These are phyloP conservation scores for Salvelinus alpinus DNA, from an alignment of 2,113 vertebrate species.

Conservation along the genomic window DNA sequence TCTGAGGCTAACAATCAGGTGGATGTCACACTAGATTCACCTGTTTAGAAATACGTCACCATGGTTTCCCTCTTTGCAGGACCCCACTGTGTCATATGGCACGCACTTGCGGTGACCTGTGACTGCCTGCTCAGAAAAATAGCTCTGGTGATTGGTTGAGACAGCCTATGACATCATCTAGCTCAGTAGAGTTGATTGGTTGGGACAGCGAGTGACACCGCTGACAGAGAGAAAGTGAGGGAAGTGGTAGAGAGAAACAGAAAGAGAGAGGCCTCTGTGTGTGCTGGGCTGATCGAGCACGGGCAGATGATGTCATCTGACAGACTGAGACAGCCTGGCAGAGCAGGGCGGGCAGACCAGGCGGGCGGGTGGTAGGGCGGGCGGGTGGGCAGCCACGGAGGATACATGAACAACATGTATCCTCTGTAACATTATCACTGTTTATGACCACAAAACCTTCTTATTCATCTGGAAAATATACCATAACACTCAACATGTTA, in stretches of 20 bases:
- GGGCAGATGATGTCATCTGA: constrained; percentile 64
- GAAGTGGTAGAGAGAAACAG: neutral
- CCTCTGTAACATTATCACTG: no score
- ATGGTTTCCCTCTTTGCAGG: constrained; percentile 51
- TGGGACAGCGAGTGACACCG: constrained; percentile 43
- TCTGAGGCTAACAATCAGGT: constrained; percentile 60
- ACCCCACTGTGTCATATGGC: constrained; percentile 41
- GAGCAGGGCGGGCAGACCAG: constrained; percentile 22
- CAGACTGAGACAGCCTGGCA: constrained; percentile 63
- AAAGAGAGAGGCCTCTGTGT: constrained; percentile 20
- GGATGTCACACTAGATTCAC: constrained; percentile 32
- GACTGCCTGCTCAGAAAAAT: constrained; percentile 42
- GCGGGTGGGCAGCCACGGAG: constrained; percentile 59
- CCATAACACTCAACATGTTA: no score
- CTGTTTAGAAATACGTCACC: constrained; percentile 52
- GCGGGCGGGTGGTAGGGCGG: constrained; percentile 21
- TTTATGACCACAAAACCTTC: no score
- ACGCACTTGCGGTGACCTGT: constrained; percentile 37
- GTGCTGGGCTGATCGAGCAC: constrained; percentile 46
- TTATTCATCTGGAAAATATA: neutral
- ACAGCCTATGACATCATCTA: constrained; percentile 37
- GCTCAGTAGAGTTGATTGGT: constrained; percentile 54
- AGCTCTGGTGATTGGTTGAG: constrained; percentile 36
- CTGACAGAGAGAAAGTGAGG: neutral
- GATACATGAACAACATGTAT: constrained; percentile 58